phyloP scores from a whole-genome alignment of 2,797 vertebrate species.

The Gymnothorax javanicus region DNA sequence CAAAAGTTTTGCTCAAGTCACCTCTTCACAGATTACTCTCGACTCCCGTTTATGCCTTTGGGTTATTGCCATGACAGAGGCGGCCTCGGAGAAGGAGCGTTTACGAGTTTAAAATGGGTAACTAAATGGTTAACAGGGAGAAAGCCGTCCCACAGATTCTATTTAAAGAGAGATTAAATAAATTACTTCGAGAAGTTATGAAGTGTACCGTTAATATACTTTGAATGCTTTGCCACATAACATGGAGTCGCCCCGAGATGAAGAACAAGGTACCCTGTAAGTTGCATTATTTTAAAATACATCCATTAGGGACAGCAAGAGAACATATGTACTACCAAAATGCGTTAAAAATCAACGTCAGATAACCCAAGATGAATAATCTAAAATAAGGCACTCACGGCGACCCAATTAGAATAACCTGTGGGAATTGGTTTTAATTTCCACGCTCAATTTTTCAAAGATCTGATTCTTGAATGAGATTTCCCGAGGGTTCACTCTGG shows the following conservation, averaged over 20 bases:
- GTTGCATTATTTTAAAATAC: neutral
- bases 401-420: slow-evolving; percentile 4
- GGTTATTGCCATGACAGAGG: neutral
- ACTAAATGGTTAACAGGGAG: neutral
- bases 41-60: neutral
- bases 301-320: neutral
- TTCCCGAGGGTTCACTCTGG: neutral
- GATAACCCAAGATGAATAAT: neutral
- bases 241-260: neutral
- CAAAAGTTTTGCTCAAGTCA: neutral
- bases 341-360: neutral
- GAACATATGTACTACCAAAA: neutral
- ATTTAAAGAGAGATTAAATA: neutral
- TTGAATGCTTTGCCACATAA: neutral
- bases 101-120: neutral
- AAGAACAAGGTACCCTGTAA: neutral
- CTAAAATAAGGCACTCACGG: neutral
- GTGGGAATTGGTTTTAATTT: neutral
- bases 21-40: neutral
- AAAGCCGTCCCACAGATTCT: neutral
- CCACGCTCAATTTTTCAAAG: neutral
- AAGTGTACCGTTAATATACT: neutral
- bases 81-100: neutral
- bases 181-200: neutral
- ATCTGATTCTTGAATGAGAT: neutral